Evolutionary conservation across 2,888 invertebrate genomes (phyloP), one percentile per base, ranked within the genome.

Genomic region (Homarus gammarus): DNA sequence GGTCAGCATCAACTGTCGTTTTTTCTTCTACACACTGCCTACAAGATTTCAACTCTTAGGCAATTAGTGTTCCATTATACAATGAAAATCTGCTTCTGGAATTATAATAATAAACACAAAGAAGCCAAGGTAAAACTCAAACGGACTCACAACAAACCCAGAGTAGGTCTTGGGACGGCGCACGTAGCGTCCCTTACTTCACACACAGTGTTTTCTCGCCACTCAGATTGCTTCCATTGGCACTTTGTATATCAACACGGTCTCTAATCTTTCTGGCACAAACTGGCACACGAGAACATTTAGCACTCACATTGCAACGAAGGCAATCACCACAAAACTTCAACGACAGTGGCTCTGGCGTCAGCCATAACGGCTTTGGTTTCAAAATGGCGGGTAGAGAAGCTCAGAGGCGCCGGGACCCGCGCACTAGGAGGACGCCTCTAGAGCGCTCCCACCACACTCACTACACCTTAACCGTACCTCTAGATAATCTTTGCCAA

Each of bases 341-440:
- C 40, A 38, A 38, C 72, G 79, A 79, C 72, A 79, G 51, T 73
- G 84, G 77, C 72, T 72, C 44, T 79, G 78, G 89, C 89, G 89
- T 89, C 89, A 70, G 89, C 89, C 89, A 89, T 89, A 78, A 84
- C 87, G 87, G 84, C 84, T 89, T 84, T 36, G 84, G 84, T 79
- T 89, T 89, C 89, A 89, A 89, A 89, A 89, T 89, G 89, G 89
- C 89, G 89, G 89, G 84, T 56, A 27, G 78, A 44, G 61, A 61
- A 22, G 33, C 75, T 83, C 78, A 84, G 84, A 84, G 84, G 56
- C 84, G 84, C 89, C 89, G 89, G 89, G 89, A 77, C 70, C 84
- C 84, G 89, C 89, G 84, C 82, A 83, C 83, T 56, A 70, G 77
- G 10, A 88, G 77, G 83, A 88, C 88, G 88, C 87, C 87, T 75